Evolutionary conservation across 1,140 invertebrate genomes (phyloP).

Genomic region (Trichonephila clavata): DNA sequence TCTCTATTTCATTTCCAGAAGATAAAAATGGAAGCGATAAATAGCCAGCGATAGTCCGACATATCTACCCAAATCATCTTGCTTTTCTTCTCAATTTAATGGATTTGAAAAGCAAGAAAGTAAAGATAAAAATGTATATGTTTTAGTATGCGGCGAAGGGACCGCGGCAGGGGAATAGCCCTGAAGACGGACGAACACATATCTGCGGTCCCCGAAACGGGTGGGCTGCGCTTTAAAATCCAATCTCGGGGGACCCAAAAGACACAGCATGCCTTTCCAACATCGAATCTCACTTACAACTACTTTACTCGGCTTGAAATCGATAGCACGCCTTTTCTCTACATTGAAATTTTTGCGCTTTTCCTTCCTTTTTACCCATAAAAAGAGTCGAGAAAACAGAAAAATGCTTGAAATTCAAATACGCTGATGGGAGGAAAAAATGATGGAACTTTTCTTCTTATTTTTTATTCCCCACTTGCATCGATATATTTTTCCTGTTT

Average conservation of each 20-base stretch:
- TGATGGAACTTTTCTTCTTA: no score
- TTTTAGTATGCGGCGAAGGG: slow-evolving; percentile 64
- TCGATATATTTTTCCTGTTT: no score
- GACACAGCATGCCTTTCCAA: slow-evolving; percentile 50
- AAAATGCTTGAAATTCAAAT: slow-evolving; percentile 5
- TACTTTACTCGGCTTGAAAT: slow-evolving; percentile 42
- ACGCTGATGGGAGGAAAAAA: neutral
- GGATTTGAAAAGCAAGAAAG: slow-evolving; percentile 49
- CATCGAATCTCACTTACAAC: slow-evolving; percentile 70
- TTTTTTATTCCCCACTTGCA: no score
- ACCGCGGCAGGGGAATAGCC: slow-evolving; percentile 17
- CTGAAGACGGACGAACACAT: slow-evolving; percentile 48
- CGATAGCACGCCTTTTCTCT: neutral
- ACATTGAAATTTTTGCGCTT: slow-evolving; percentile 15
- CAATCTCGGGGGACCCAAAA: slow-evolving; percentile 40
- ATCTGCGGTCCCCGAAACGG: slow-evolving; percentile 65
- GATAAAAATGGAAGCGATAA: neutral
- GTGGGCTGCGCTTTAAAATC: slow-evolving; percentile 57
- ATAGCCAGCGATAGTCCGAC: neutral
- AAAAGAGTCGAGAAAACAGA: neutral
- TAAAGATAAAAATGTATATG: slow-evolving; percentile 15
- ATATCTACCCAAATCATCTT: slow-evolving; percentile 21
- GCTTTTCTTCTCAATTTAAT: slow-evolving; percentile 73
- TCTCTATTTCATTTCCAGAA: no score
- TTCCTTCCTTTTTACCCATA: neutral